These are phyloP conservation scores for Apostichopus californicus DNA, from an alignment of 35 echinoderm and acorn worm species.

Conservation along the genomic window DNA sequence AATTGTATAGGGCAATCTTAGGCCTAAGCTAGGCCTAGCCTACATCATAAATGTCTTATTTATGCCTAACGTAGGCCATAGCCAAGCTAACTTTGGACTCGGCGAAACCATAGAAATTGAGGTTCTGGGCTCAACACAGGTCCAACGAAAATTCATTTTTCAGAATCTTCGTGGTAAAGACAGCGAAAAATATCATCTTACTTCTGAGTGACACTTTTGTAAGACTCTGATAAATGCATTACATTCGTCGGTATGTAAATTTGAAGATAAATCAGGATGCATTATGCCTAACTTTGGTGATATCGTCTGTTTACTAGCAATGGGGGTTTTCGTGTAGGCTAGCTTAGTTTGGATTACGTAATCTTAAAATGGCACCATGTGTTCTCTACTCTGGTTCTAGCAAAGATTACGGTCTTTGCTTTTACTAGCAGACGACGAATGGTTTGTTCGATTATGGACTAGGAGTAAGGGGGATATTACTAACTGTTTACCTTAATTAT, in stretches of 20 bases:
- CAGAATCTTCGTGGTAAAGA: too few species aligned
- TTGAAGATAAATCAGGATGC: constrained; percentile 55
- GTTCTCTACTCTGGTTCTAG: not conserved
- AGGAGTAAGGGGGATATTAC: too few species aligned
- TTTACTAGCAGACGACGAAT: not conserved
- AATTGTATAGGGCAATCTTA: too few species aligned
- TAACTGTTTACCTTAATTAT: not conserved
- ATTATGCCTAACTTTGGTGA: not conserved
- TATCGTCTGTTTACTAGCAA: too few species aligned
- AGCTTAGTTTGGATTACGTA: too few species aligned
- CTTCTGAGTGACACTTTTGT: constrained; percentile 45
- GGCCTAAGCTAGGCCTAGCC: not conserved
- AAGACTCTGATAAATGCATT: constrained; percentile 25
- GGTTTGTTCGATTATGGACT: not conserved
- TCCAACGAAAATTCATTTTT: too few species aligned
- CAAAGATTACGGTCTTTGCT: not conserved
- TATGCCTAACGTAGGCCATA: too few species aligned
- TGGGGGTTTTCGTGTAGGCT: too few species aligned
- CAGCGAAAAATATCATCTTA: not conserved
- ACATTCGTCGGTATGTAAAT: constrained; percentile 55
- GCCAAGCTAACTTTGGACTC: too few species aligned
- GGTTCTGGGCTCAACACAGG: too few species aligned
- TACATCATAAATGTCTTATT: not conserved
- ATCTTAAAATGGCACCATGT: not conserved
- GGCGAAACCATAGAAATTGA: too few species aligned